Percentiles rank a stretch among this genome's conserved stretches.
phyloP scores from a whole-genome alignment of 2,888 invertebrate genomes.

The Exephanes ischioxanthus region DNA sequence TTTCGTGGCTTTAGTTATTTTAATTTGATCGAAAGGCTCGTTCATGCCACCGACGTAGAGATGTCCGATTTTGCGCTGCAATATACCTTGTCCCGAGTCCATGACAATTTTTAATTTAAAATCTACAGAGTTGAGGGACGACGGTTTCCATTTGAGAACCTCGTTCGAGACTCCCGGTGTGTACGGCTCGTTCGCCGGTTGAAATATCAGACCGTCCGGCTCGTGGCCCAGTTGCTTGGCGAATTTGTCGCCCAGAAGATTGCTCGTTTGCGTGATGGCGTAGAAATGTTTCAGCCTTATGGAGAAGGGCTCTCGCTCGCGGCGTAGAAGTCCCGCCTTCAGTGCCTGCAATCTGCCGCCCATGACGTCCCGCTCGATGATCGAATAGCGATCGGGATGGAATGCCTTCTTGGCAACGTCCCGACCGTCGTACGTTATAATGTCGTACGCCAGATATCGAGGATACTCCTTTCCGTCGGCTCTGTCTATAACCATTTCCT shows the following conservation, averaged over 20 bases:
- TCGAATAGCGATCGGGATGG: conserved; percentile 90
- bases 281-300: conserved; percentile 96
- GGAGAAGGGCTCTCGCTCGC: conserved; percentile 94
- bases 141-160: conserved; percentile 99
- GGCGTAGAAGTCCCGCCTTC: conserved; percentile 90
- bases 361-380: conserved; percentile 91
- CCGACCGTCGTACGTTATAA: conserved; percentile 92
- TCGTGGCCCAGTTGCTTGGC: conserved; percentile 94
- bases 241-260: conserved; percentile 93
- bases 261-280: conserved; percentile 90
- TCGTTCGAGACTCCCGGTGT: conserved; percentile 92
- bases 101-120: conserved; percentile 94
- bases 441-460: conserved; percentile 97
- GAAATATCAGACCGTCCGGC: conserved; percentile 99
- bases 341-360: conserved; percentile 91
- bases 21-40: conserved; percentile 90
- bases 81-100: conserved; percentile 90
- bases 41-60: conserved; percentile 92
- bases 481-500: conserved; percentile 98
- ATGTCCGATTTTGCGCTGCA: conserved; percentile 89
- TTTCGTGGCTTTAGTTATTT: conserved; percentile 91
- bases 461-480: conserved; percentile 91
- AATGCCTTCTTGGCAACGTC: conserved; percentile 93
- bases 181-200: conserved; percentile 95
- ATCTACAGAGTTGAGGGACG: conserved; percentile 97